These are phyloP conservation scores for Kryptopterus vitreolus DNA, from an alignment of 2,797 vertebrate genomes.

Conservation along the genomic window DNA sequence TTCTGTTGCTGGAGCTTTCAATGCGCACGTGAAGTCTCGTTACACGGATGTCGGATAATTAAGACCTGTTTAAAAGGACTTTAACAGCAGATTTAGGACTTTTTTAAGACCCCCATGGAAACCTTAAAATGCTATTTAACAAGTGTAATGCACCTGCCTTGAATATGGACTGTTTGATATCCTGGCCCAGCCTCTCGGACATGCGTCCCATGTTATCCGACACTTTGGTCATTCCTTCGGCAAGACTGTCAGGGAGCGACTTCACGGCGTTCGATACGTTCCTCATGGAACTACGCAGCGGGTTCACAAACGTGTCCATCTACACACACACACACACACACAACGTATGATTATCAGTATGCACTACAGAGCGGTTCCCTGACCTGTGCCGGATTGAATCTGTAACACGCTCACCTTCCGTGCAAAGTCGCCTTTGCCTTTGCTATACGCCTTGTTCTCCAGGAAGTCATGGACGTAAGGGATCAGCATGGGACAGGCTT, in stretches of 20 bases:
- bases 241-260: slow-evolving; percentile 94
- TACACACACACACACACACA: slow-evolving; percentile 56
- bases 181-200: slow-evolving; percentile 95
- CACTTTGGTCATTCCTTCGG: slow-evolving; percentile 97
- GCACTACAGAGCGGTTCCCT: background rate
- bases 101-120: too few species aligned
- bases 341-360: background rate
- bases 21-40: too few species aligned
- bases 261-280: slow-evolving; percentile 97
- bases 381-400: background rate
- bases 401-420: slow-evolving; percentile 80
- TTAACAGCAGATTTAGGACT: too few species aligned
- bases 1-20: too few species aligned
- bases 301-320: slow-evolving; percentile 99
- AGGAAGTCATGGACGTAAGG: slow-evolving; percentile 90
- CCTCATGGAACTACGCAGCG: slow-evolving; percentile 96
- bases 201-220: slow-evolving; percentile 99
- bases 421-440: slow-evolving; percentile 97
- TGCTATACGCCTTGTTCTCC: slow-evolving; percentile 97
- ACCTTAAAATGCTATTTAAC: background rate
- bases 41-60: too few species aligned
- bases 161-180: slow-evolving; percentile 95
- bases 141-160: slow-evolving; percentile 80
- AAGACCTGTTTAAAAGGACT: too few species aligned
- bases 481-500: slow-evolving; percentile 87